Conservation (phyloP, 2,113 vertebrate species). For the Dasyprocta punctata region DNA sequence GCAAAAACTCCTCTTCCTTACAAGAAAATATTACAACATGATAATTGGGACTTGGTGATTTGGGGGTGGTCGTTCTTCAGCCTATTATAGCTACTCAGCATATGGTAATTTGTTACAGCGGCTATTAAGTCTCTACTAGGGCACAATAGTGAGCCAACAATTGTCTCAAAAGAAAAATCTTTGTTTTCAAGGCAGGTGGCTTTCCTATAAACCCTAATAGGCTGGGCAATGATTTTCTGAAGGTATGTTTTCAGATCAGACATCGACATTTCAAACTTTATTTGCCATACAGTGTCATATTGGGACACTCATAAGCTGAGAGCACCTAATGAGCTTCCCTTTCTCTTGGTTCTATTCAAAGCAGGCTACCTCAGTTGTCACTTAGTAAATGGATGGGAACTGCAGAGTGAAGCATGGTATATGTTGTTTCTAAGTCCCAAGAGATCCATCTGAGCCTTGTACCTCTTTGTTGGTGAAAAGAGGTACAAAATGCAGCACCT, state of each 20-base stretch:
- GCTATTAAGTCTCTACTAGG: neutral
- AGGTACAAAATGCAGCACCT: neutral
- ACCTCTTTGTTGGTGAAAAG: neutral
- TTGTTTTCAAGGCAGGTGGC: neutral
- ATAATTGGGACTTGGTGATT: neutral
- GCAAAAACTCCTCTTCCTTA: neutral
- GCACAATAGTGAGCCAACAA: neutral
- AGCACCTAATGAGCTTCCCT: neutral
- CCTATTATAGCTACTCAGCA: neutral
- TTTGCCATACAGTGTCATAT: neutral
- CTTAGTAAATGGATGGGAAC: neutral
- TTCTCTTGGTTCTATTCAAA: neutral
- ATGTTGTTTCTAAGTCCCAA: neutral
- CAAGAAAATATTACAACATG: neutral
- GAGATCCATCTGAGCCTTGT: neutral
- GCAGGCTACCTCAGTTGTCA: neutral
- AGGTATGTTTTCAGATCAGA: neutral
- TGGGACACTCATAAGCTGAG: neutral
- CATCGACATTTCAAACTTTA: slow-evolving; percentile 23
- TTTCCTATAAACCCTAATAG: slow-evolving; percentile 4
- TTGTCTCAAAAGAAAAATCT: neutral
- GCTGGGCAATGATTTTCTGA: neutral
- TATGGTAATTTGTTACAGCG: neutral
- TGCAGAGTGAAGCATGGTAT: neutral
- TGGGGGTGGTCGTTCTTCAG: neutral